Percentiles rank a stretch among this genome's conserved stretches.
These are phyloP conservation scores for Leucophenga montana DNA, from an alignment of 2,888 invertebrate species.

Conservation along the genomic window DNA sequence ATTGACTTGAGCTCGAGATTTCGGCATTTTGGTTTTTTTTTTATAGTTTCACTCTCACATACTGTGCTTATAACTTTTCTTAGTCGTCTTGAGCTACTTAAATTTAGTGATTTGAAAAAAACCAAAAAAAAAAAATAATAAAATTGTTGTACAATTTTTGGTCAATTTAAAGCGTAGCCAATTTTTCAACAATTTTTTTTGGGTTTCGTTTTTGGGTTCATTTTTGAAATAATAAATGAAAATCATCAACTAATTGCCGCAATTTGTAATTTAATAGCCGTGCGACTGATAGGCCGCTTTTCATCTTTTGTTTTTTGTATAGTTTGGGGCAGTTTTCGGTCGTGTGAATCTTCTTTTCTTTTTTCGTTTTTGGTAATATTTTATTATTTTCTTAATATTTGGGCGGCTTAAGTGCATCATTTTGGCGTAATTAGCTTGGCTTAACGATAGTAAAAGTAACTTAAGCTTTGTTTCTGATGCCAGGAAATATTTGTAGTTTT, in stretches of 20 bases:
- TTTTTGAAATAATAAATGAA: conserved; percentile 32
- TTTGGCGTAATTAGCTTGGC: conserved; percentile 38
- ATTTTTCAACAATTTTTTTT: conserved; percentile 40
- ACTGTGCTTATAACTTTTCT: neutral
- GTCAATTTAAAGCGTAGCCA: neutral
- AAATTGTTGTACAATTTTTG: conserved; percentile 40
- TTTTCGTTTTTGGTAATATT: conserved; percentile 16
- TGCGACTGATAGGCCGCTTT: conserved; percentile 36
- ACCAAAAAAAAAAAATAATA: no score
- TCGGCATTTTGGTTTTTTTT: neutral
- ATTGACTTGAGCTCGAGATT: neutral
- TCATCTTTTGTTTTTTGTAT: conserved; percentile 14
- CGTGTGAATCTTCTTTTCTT: no score
- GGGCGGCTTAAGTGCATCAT: conserved; percentile 37
- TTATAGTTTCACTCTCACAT: no score
- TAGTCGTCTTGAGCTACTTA: neutral
- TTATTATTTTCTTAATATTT: conserved; percentile 23
- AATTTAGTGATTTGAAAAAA: conserved; percentile 32
- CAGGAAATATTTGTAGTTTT: no score
- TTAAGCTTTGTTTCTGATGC: neutral
- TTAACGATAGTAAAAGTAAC: conserved; percentile 38
- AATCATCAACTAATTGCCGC: conserved; percentile 44
- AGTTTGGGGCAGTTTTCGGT: neutral
- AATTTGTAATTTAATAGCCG: conserved; percentile 38
- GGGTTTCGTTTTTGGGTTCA: conserved; percentile 43